These are phyloP conservation scores for Actenoides hombroni DNA, from an alignment of 2,113 vertebrate species.

Conservation along the genomic window DNA sequence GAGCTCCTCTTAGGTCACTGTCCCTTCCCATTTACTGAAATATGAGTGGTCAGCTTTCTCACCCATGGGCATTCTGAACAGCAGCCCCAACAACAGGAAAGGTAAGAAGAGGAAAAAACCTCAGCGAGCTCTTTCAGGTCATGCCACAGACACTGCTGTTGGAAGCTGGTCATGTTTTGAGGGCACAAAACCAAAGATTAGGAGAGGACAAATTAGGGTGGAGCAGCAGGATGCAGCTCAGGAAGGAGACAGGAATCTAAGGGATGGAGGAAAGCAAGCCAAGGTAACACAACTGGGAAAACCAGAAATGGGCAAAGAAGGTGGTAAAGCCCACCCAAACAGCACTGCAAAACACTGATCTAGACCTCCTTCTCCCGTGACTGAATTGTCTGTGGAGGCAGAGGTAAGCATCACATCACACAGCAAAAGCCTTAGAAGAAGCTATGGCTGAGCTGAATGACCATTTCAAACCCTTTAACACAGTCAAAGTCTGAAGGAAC, in stretches of 20 bases:
- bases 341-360: background rate
- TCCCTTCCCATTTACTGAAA: background rate
- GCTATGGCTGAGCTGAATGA: background rate
- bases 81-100: background rate
- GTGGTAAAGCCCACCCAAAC: background rate
- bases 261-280: background rate
- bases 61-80: background rate
- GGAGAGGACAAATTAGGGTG: background rate
- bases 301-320: background rate
- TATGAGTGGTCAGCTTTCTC: conserved; percentile 10
- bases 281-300: background rate
- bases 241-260: background rate
- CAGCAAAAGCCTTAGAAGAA: background rate
- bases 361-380: background rate
- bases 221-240: background rate
- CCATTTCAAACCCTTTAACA: background rate
- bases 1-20: background rate
- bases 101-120: background rate
- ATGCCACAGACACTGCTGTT: background rate
- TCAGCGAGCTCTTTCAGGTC: background rate
- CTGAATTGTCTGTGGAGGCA: background rate
- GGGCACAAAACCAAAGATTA: background rate
- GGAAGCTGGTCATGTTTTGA: background rate
- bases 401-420: background rate
- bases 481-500: background rate